Conservation (phyloP, 2,888 invertebrate species). For the Podabrus alpinus region DNA sequence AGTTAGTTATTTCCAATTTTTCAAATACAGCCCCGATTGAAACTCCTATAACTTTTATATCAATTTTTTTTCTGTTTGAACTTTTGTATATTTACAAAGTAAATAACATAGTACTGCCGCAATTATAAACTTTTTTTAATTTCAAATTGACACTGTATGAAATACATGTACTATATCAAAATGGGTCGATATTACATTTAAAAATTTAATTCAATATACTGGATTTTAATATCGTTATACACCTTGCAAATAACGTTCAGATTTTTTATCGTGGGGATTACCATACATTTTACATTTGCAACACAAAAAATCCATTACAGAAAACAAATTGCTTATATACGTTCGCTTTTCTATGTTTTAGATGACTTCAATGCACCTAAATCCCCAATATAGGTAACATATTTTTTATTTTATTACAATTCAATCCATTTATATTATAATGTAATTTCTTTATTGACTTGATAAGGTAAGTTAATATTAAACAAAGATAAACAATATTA, state of each 20-base stretch:
- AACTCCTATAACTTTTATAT: no score
- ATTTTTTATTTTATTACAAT: conserved; percentile 27
- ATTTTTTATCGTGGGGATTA: conserved; percentile 36
- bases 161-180: neutral
- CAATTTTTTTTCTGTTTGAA: no score
- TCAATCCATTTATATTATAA: conserved; percentile 21
- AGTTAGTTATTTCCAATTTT: no score
- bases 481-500: neutral
- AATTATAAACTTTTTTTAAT: neutral
- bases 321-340: conserved; percentile 42
- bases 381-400: conserved; percentile 24
- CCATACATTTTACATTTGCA: conserved; percentile 43
- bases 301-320: conserved; percentile 44
- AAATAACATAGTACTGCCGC: neutral
- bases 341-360: conserved; percentile 37
- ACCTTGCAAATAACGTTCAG: conserved; percentile 11
- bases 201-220: neutral
- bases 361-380: conserved; percentile 25
- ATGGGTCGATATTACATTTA: neutral
- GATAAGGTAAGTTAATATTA: conserved; percentile 1
- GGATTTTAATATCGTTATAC: conserved; percentile 2
- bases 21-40: no score
- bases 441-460: conserved; percentile 21
- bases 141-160: neutral
- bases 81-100: neutral